Conservation (phyloP, 2,113 vertebrate species). For the Petromus typicus region DNA sequence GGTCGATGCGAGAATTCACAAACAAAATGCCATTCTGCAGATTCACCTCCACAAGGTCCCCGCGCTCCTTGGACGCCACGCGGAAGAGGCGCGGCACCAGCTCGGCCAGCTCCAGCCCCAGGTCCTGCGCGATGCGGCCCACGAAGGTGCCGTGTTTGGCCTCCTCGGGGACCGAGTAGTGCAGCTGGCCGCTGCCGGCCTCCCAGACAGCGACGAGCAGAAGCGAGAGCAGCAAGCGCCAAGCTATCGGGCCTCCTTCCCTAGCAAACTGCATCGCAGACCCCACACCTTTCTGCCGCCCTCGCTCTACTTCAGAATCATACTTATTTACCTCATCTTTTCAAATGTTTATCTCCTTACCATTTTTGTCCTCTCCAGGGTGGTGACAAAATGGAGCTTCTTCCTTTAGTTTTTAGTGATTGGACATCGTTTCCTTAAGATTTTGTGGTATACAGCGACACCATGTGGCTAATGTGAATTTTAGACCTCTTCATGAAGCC, state of each 20-base stretch:
- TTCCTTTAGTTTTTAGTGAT: background rate
- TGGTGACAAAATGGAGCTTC: slow-evolving; percentile 67
- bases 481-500: background rate
- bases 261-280: slow-evolving; percentile 67
- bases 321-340: background rate
- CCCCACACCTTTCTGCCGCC: background rate
- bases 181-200: slow-evolving; percentile 71
- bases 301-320: slow-evolving; percentile 37
- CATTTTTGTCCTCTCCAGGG: slow-evolving; percentile 23
- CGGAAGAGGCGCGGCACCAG: slow-evolving; percentile 60
- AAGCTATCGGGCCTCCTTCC: background rate
- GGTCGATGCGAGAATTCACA: slow-evolving; percentile 42
- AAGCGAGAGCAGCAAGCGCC: slow-evolving; percentile 33
- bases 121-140: slow-evolving; percentile 84
- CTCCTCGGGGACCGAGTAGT: slow-evolving; percentile 87
- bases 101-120: slow-evolving; percentile 84
- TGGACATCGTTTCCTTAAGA: background rate
- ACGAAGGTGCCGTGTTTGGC: slow-evolving; percentile 85
- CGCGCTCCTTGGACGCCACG: too few species aligned
- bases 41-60: too few species aligned
- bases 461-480: slow-evolving; percentile 66
- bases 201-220: slow-evolving; percentile 58
- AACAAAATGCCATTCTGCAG: too few species aligned
- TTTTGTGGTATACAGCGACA: slow-evolving; percentile 77
- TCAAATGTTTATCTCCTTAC: slow-evolving; percentile 32